phyloP scores from a whole-genome alignment of 2,797 vertebrate genomes.

The Gorsachius magnificus region DNA sequence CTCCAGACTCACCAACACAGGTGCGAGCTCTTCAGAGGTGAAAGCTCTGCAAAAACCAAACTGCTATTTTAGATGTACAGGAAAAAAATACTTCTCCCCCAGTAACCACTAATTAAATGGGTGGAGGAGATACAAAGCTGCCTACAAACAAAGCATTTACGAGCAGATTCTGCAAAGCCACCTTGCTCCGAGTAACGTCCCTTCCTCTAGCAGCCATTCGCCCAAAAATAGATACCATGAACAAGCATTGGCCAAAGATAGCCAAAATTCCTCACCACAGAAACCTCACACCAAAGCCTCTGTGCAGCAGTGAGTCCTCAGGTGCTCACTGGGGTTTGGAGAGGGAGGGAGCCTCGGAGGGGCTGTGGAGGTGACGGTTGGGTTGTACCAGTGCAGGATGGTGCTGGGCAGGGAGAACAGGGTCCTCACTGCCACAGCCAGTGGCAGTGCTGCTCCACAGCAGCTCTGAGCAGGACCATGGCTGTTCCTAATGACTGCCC shows the following conservation, averaged over 20 bases:
- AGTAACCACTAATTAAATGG: background rate
- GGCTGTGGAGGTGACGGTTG: too few relatives aligned
- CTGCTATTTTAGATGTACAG: background rate
- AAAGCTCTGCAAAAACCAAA: background rate
- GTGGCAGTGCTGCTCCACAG: too few relatives aligned
- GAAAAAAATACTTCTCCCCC: background rate
- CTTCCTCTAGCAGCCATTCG: background rate
- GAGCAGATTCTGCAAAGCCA: background rate
- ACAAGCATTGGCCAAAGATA: background rate
- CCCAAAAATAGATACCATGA: background rate
- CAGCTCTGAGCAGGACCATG: background rate
- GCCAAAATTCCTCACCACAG: background rate
- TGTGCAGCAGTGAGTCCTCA: background rate
- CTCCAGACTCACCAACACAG: background rate
- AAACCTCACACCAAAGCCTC: background rate
- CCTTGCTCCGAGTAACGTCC: fast-evolving
- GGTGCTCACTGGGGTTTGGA: background rate
- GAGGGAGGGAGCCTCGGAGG: background rate
- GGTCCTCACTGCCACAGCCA: background rate
- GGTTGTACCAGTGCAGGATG: background rate
- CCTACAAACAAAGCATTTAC: background rate
- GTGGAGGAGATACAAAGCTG: background rate
- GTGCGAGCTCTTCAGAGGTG: fast-evolving
- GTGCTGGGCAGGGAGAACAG: background rate
- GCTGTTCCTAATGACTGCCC: background rate